These are phyloP conservation scores for Hydrolagus affinis DNA, from an alignment of 2,113 vertebrate genomes.

Conservation along the genomic window DNA sequence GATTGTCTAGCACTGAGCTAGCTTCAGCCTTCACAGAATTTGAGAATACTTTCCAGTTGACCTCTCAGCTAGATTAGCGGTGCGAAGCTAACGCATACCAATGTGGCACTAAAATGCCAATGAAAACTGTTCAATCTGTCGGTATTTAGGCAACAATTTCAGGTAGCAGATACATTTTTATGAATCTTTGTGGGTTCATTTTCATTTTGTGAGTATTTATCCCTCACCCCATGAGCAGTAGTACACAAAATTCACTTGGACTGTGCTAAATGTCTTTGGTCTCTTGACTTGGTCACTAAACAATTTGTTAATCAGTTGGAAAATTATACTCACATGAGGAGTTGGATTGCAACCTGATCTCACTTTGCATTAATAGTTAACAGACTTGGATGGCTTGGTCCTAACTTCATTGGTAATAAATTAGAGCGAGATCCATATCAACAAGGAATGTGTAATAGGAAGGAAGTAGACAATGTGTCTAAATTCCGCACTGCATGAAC, in stretches of 20 bases:
- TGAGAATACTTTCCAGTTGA: not conserved
- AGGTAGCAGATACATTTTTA: not conserved
- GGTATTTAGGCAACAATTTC: not conserved
- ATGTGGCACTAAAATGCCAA: not conserved
- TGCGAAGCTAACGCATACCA: not conserved
- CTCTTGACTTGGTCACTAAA: not conserved
- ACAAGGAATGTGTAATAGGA: not conserved
- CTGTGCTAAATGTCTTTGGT: not conserved
- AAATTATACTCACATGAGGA: constrained; percentile 10
- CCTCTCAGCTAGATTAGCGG: not conserved
- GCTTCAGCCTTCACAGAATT: not conserved
- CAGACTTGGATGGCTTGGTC: not conserved
- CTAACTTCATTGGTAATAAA: not conserved
- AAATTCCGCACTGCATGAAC: not conserved
- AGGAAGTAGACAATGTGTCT: not conserved
- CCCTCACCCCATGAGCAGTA: not conserved
- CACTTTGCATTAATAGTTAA: constrained; percentile 18
- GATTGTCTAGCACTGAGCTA: too few relatives aligned
- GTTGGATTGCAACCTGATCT: not conserved
- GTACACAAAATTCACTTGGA: not conserved
- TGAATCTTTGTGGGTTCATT: not conserved
- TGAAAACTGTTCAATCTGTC: not conserved
- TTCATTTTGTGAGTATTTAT: not conserved
- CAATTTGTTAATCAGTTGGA: not conserved
- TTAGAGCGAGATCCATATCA: constrained; percentile 8